A percentile compares a stretch with the other conserved stretches of the same genome.
phyloP scores from a whole-genome alignment of 92 coral and sea anemone genomes.

The Ricordea florida region DNA sequence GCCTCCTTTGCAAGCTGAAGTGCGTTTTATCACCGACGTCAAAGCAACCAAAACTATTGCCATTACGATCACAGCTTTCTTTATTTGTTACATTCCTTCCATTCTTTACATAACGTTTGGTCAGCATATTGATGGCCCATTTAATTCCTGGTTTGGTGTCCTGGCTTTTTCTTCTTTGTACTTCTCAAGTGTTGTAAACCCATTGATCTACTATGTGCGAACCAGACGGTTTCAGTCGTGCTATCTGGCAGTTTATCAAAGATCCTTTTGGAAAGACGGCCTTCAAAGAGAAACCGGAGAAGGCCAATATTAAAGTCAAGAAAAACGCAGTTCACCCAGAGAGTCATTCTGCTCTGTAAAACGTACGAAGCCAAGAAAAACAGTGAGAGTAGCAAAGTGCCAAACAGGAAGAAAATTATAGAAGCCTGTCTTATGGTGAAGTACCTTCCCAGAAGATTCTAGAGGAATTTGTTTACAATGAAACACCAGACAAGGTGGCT shows the following conservation, averaged over 20 bases:
- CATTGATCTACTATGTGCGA: conserved; percentile 29
- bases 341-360: too few species aligned
- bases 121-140: neutral
- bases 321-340: too few species aligned
- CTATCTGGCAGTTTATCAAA: conserved; percentile 13
- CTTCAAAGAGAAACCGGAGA: neutral
- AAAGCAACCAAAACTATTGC: neutral
- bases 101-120: neutral
- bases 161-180: neutral
- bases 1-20: neutral
- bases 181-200: conserved; percentile 30
- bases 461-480: too few species aligned
- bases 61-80: neutral
- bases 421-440: too few species aligned
- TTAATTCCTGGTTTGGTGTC: neutral
- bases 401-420: too few species aligned
- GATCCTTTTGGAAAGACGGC: neutral
- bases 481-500: too few species aligned
- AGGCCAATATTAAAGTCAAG: too few species aligned
- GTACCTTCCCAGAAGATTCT: too few species aligned
- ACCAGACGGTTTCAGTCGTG: conserved; percentile 24
- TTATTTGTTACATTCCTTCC: neutral
- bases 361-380: too few species aligned
- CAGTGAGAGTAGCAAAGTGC: too few species aligned
- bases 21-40: neutral